phyloP scores from a whole-genome alignment of 2,797 vertebrate species.

The Gambusia yucatana region DNA sequence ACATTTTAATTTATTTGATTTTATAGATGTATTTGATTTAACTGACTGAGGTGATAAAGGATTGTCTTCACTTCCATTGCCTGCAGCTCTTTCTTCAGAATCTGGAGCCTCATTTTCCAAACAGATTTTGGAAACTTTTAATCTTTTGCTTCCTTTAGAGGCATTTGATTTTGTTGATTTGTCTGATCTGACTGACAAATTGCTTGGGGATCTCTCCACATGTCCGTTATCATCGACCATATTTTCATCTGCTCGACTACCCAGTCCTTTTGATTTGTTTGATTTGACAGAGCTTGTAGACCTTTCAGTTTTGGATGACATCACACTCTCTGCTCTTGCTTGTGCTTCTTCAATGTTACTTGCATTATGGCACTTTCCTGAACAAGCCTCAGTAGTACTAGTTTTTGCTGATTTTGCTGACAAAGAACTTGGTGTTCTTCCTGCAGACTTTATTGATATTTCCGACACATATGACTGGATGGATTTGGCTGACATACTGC shows the following conservation, averaged over 20 bases:
- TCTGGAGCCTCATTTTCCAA: background rate
- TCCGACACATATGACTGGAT: slow-evolving; percentile 1
- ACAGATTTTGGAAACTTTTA: slow-evolving; percentile 17
- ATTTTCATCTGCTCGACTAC: slow-evolving; percentile 10
- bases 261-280: slow-evolving; percentile 12
- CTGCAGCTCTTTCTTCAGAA: slow-evolving; percentile 3
- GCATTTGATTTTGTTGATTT: slow-evolving; percentile 53
- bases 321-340: slow-evolving; percentile 39
- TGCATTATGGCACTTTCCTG: slow-evolving; percentile 17
- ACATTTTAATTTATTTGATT: slow-evolving; percentile 48
- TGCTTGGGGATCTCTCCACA: slow-evolving; percentile 40
- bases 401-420: slow-evolving; percentile 64
- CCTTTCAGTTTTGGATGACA: slow-evolving; percentile 47
- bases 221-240: background rate
- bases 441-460: slow-evolving; percentile 12
- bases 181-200: slow-evolving; percentile 42
- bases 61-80: slow-evolving; percentile 32
- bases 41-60: slow-evolving; percentile 45
- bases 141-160: slow-evolving; percentile 49
- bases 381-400: slow-evolving; percentile 12
- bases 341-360: slow-evolving; percentile 22
- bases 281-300: slow-evolving; percentile 47
- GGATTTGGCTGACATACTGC: slow-evolving; percentile 18
- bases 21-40: slow-evolving; percentile 50
- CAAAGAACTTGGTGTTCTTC: slow-evolving; percentile 30